These are phyloP conservation scores for Melanotaenia boesemani DNA, from an alignment of 2,797 vertebrate species.

Conservation along the genomic window DNA sequence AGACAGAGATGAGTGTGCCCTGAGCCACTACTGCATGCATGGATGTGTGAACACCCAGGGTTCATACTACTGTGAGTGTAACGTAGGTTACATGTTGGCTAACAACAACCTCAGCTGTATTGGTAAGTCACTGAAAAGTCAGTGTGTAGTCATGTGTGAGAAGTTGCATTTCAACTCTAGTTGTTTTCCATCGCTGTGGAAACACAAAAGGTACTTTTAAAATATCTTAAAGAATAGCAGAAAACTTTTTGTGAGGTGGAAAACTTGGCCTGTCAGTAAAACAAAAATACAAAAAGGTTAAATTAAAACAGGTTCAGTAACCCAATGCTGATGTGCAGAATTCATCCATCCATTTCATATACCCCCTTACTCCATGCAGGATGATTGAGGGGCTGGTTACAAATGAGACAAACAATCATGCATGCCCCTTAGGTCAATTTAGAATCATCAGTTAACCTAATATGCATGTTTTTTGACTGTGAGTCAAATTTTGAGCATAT, in stretches of 20 bases:
- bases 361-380: too few species aligned
- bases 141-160: constrained; percentile 1
- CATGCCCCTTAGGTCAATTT: not conserved
- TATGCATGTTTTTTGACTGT: not conserved
- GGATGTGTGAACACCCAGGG: constrained; percentile 93
- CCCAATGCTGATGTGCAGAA: not conserved
- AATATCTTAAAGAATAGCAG: not conserved
- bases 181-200: not conserved
- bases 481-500: not conserved
- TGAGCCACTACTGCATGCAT: constrained; percentile 93
- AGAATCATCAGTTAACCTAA: not conserved
- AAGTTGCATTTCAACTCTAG: not conserved
- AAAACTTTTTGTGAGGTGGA: not conserved
- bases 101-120: constrained; percentile 95
- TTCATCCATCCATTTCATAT: too few species aligned
- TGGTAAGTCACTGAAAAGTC: constrained; percentile 84
- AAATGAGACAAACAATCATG: not conserved
- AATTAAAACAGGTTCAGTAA: not conserved
- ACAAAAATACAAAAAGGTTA: not conserved
- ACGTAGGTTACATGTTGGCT: constrained; percentile 91
- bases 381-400: too few species aligned
- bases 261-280: not conserved
- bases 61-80: constrained; percentile 96
- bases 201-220: not conserved
- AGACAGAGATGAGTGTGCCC: constrained; percentile 93